These are phyloP conservation scores for Gouania willdenowi DNA, from an alignment of 2,797 vertebrate genomes.

Conservation along the genomic window DNA sequence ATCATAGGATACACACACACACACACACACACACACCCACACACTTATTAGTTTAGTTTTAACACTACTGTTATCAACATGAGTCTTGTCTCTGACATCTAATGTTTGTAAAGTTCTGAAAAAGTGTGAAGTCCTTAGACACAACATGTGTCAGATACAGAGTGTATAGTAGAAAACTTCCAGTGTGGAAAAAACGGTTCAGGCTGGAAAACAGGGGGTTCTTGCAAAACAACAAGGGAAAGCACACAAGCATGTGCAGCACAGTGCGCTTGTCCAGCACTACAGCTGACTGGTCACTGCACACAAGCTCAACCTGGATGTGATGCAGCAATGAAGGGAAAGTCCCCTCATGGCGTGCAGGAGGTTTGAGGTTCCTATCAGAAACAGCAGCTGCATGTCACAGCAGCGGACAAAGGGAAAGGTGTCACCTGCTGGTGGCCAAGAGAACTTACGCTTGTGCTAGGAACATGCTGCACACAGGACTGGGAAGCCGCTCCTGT, in stretches of 20 bases:
- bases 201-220: slow-evolving; percentile 20
- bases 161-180: not conserved
- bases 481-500: slow-evolving; percentile 7
- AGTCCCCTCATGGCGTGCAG: slow-evolving; percentile 28
- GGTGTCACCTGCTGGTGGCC: slow-evolving; percentile 77
- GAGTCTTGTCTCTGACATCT: no score
- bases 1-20: no score
- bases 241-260: slow-evolving; percentile 15
- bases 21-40: no score
- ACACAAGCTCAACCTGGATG: slow-evolving; percentile 50
- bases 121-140: no score
- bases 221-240: slow-evolving; percentile 26
- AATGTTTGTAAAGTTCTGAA: no score
- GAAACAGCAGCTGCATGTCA: slow-evolving; percentile 39
- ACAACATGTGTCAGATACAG: no score
- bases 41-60: no score
- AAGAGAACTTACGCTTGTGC: slow-evolving; percentile 42
- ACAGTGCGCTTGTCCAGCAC: slow-evolving; percentile 37
- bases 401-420: slow-evolving; percentile 65
- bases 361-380: slow-evolving; percentile 33
- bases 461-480: no score
- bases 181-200: slow-evolving; percentile 16
- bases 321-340: slow-evolving; percentile 59
- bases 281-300: slow-evolving; percentile 52
- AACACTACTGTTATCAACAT: no score